phyloP scores from a whole-genome alignment of 2,888 invertebrate genomes.

The Petrophora chlorosata region DNA sequence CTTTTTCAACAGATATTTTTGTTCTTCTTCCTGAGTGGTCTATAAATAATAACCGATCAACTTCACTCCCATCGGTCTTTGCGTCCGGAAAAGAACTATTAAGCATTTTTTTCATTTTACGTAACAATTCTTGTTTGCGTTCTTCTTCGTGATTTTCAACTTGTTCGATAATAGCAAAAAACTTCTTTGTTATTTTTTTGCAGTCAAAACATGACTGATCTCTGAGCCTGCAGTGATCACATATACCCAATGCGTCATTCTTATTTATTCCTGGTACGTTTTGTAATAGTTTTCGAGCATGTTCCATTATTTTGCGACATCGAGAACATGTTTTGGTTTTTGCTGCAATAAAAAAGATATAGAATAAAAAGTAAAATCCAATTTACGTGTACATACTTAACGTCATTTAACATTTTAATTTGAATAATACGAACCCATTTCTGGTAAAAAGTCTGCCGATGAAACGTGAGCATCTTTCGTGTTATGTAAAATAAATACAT shows the following conservation, averaged over 20 bases:
- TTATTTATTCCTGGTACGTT: conserved; percentile 44
- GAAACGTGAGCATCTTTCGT: conserved; percentile 41
- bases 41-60: no score
- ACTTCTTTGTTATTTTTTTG: conserved; percentile 51
- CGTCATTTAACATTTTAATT: no score
- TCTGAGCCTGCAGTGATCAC: conserved; percentile 56
- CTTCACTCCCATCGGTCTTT: conserved; percentile 18
- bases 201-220: conserved; percentile 52
- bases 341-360: neutral
- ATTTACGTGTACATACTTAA: no score
- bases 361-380: no score
- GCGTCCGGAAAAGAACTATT: conserved; percentile 27
- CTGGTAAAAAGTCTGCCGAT: conserved; percentile 39
- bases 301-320: conserved; percentile 55
- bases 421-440: conserved; percentile 49
- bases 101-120: conserved; percentile 39
- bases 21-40: neutral
- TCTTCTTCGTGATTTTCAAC: conserved; percentile 40
- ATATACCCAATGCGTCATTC: conserved; percentile 53
- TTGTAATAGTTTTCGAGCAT: conserved; percentile 48
- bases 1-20: neutral
- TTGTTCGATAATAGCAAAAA: conserved; percentile 46
- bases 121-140: conserved; percentile 40
- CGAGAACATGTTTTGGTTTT: conserved; percentile 50
- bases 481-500: conserved; percentile 51